A percentile compares a stretch with the other conserved stretches of the same genome.
Conservation (phyloP, 1,140 invertebrate genomes). For the Condylostylus longicornis region DNA sequence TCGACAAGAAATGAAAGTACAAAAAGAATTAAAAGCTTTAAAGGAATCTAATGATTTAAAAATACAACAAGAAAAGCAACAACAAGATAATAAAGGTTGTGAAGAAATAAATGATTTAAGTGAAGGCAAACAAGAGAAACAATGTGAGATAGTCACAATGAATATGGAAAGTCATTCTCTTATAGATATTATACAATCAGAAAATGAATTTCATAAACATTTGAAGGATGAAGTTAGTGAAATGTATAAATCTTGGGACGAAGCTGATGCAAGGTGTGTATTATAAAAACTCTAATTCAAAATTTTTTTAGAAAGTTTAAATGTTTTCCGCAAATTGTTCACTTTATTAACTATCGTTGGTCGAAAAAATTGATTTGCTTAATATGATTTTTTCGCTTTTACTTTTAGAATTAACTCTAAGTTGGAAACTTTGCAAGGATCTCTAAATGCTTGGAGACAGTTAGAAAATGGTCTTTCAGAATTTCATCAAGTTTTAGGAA, state of each 20-base stretch:
- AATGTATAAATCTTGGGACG: conserved; percentile 61
- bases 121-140: background rate
- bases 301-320: conserved; percentile 1
- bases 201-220: conserved; percentile 34
- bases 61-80: background rate
- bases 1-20: conserved; percentile 35
- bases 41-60: conserved; percentile 7
- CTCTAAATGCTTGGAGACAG: conserved; percentile 44
- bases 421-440: conserved; percentile 26
- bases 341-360: background rate
- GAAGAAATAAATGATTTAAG: background rate
- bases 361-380: too few species aligned
- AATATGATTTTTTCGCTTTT: background rate
- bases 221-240: conserved; percentile 58
- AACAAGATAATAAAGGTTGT: background rate
- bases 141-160: conserved; percentile 28
- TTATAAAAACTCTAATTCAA: too few species aligned
- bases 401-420: conserved; percentile 22
- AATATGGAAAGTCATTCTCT: too few species aligned
- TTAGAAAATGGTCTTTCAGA: conserved; percentile 45
- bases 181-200: conserved; percentile 27
- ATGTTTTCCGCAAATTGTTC: background rate
- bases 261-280: conserved; percentile 58
- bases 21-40: conserved; percentile 10
- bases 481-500: conserved; percentile 42